A percentile compares a stretch with the other conserved stretches of the same genome.
phyloP scores from a whole-genome alignment of 2,888 invertebrate species.

The Cylloceria caligata region DNA sequence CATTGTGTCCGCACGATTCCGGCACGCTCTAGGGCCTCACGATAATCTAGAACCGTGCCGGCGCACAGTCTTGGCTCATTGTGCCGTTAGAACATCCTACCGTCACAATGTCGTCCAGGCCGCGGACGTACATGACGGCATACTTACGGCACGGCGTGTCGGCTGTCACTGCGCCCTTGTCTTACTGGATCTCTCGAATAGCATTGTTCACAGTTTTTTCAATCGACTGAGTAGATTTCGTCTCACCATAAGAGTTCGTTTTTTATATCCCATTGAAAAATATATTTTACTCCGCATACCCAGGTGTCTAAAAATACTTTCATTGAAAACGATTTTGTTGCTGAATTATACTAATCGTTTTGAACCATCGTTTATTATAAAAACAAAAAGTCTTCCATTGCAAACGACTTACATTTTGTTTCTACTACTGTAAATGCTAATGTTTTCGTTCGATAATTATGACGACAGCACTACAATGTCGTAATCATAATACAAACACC shows the following conservation, averaged over 20 bases:
- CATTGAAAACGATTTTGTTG: background rate
- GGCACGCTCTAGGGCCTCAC: too few relatives aligned
- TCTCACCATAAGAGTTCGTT: background rate
- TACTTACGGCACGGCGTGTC: too few relatives aligned
- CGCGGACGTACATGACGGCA: too few relatives aligned
- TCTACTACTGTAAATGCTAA: conserved; percentile 27
- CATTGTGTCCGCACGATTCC: too few relatives aligned
- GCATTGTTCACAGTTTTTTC: too few relatives aligned
- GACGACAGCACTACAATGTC: background rate
- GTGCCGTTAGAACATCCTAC: too few relatives aligned
- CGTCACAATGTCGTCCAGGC: too few relatives aligned
- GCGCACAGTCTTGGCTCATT: too few relatives aligned
- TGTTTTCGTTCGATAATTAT: conserved; percentile 17
- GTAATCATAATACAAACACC: background rate
- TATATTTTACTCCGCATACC: background rate
- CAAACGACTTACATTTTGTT: conserved; percentile 16
- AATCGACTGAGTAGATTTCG: too few relatives aligned
- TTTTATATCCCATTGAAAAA: background rate
- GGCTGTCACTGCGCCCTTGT: too few relatives aligned
- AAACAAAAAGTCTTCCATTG: conserved; percentile 17
- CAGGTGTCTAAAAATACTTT: background rate
- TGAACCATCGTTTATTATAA: background rate
- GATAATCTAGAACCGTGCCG: too few relatives aligned
- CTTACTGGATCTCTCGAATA: too few relatives aligned
- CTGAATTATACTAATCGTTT: background rate